Conservation (phyloP, 2,888 invertebrate species). For the Drosophila prolongata region DNA sequence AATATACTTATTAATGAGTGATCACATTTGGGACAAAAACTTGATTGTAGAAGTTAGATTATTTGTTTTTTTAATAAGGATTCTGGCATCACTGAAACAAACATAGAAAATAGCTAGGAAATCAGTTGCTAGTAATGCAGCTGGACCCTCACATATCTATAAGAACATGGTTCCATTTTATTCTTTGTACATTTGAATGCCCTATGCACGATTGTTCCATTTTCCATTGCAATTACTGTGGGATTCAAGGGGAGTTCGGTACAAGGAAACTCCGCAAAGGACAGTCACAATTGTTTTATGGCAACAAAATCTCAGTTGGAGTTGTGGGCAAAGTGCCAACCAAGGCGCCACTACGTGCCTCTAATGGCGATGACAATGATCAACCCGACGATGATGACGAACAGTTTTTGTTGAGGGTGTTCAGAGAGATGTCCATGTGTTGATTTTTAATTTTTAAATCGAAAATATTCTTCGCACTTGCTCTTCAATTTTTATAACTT, state of each 20-base stretch:
- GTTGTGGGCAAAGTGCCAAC: constrained; percentile 72
- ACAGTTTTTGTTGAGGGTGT: constrained; percentile 16
- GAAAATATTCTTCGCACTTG: too few relatives aligned
- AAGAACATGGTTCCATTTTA: constrained; percentile 32
- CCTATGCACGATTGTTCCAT: constrained; percentile 72
- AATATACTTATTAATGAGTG: too few relatives aligned
- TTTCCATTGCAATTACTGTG: constrained; percentile 65
- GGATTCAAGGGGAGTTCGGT: neutral
- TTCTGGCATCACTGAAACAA: constrained; percentile 5
- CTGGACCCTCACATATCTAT: constrained; percentile 44
- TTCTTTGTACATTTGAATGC: constrained; percentile 61
- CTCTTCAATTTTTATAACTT: neutral
- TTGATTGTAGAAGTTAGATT: too few relatives aligned
- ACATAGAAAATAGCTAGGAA: constrained; percentile 39
- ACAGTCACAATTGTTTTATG: constrained; percentile 67
- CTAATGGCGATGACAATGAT: constrained; percentile 52
- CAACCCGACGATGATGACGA: constrained; percentile 15
- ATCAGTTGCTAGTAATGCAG: constrained; percentile 63
- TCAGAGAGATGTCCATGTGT: constrained; percentile 15
- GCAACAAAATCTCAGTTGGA: constrained; percentile 72
- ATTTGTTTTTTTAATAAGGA: too few relatives aligned
- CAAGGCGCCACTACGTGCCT: constrained; percentile 56
- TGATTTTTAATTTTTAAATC: neutral
- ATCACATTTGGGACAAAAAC: too few relatives aligned
- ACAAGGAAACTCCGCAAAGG: constrained; percentile 3